Evolutionary conservation across 2,797 vertebrate genomes (phyloP).

Genomic region (Myioborus miniatus): DNA sequence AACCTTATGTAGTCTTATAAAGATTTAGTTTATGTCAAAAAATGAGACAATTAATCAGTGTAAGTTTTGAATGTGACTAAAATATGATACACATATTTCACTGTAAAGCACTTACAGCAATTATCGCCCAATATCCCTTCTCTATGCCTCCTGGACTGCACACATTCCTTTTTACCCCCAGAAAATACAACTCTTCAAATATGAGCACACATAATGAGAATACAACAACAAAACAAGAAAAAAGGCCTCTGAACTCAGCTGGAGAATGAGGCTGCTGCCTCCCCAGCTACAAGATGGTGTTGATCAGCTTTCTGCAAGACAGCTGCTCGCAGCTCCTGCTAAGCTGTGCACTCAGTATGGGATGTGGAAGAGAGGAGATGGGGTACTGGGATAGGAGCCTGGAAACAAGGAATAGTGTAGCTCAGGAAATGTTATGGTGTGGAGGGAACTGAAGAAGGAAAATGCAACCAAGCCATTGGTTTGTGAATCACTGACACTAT

Average conservation of each 20-base stretch:
- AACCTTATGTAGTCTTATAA: background rate
- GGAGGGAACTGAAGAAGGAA: background rate
- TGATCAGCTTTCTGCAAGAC: background rate
- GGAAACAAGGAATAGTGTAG: background rate
- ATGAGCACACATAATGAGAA: background rate
- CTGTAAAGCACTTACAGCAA: background rate
- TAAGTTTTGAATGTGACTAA: background rate
- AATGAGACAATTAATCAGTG: background rate
- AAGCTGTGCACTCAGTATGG: background rate
- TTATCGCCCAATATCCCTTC: background rate
- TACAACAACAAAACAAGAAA: background rate
- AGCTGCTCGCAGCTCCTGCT: background rate
- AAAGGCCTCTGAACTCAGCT: background rate
- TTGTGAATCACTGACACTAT: background rate
- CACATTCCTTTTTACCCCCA: background rate
- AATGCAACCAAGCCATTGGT: background rate
- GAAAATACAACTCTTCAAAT: background rate
- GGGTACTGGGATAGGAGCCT: background rate
- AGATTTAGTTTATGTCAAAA: background rate
- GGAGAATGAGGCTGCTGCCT: background rate
- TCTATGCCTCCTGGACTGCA: background rate
- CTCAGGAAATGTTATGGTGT: background rate
- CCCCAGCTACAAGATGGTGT: background rate
- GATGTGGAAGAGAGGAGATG: accelerated
- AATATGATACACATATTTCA: background rate